Base-by-base conservation (phyloP, 2,113 vertebrate genomes). In the Nesospiza acunhae region DNA sequence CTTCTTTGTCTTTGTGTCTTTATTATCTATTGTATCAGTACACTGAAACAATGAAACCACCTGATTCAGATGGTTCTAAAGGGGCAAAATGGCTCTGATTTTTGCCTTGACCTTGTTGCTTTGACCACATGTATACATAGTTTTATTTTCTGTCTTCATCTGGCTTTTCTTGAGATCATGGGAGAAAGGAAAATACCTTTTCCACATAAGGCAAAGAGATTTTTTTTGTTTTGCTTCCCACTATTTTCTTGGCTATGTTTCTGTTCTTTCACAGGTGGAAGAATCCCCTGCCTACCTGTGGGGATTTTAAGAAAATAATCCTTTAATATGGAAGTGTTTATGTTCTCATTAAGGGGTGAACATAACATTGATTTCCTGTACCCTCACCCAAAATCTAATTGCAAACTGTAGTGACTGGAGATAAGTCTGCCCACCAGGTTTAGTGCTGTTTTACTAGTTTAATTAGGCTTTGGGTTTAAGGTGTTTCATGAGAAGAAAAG, bases 261-360 rank as follows among this genome's bases (percentile, higher is more conserved):
- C 93, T 93, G 10, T 68, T 80, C 62, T 92, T 81, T 82, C 11
- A 62, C 80, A 88, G 87, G 75, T 35, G 30, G 88, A 93, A 35
- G 86, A 53, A 60, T 72, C 46, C 17, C 67, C 30, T 15, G 13
- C 63, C 49, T 88, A 58, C 55, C 80, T 70, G 66, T 80, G 70
- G 81, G 91, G 30, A 94, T 73, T 96, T 93, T 86, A 88, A 93
- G 87, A 88, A 96, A 97, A 94, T 96, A 95, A 94, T 94, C 86
- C 78, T 89, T 78, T 96, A 92, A 62, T 76, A 22, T 91, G 64
- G 70, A 87, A 64, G 76, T 86, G 80, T 79, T 95, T 93, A 87
- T 83, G 28, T 82, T 92, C 87, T 89, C 87, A 90, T 83, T 89
- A 87, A 91, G 78, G 83, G 33, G 26, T 87, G 70, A 93, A 50